phyloP scores from a whole-genome alignment of 2,888 invertebrate genomes.

The Nomada goodeniana region DNA sequence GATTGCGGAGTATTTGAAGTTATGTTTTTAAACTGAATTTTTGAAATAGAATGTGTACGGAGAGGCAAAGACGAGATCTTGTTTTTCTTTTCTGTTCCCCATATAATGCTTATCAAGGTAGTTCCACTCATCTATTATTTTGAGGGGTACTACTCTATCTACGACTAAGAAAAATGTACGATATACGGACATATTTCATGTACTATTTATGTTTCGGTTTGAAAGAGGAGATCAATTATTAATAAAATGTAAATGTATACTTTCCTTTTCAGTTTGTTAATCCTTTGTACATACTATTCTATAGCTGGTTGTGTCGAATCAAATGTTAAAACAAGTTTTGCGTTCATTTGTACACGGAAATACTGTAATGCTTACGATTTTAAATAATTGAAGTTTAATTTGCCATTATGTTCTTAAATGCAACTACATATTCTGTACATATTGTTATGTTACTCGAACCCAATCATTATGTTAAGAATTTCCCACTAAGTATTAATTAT shows the following conservation, averaged over 20 bases:
- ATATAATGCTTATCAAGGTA: slow-evolving; percentile 59
- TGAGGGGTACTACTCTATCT: slow-evolving; percentile 46
- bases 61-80: slow-evolving; percentile 78
- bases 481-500: too few relatives aligned
- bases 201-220: slow-evolving; percentile 75
- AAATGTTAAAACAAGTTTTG: neutral
- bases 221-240: slow-evolving; percentile 73
- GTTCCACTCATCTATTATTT: slow-evolving; percentile 52
- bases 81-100: slow-evolving; percentile 69
- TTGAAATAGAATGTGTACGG: slow-evolving; percentile 84
- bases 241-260: slow-evolving; percentile 76
- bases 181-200: slow-evolving; percentile 71
- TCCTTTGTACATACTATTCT: slow-evolving; percentile 45
- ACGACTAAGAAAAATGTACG: slow-evolving; percentile 65
- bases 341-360: neutral
- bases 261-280: slow-evolving; percentile 65
- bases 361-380: slow-evolving; percentile 1
- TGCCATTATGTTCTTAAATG: neutral
- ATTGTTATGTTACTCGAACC: neutral
- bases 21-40: slow-evolving; percentile 83
- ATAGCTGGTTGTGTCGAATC: neutral
- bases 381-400: neutral
- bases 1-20: slow-evolving; percentile 82
- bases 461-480: neutral
- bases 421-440: neutral